These are phyloP conservation scores for Buathra laborator DNA, from an alignment of 2,888 invertebrate species.

Conservation along the genomic window DNA sequence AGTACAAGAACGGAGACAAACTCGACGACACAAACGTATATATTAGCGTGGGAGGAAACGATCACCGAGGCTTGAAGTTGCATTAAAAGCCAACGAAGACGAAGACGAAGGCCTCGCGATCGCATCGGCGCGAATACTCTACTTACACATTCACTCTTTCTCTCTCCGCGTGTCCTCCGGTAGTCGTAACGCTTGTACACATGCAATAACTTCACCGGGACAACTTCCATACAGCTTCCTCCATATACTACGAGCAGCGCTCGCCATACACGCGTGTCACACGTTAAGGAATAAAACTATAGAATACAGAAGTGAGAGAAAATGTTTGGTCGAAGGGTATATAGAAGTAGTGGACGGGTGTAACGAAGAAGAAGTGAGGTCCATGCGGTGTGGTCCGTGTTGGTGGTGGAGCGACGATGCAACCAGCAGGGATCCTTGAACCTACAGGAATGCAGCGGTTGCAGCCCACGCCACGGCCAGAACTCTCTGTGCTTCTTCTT, in stretches of 20 bases:
- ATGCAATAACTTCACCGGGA: conserved; percentile 17
- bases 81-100: conserved; percentile 15
- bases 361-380: conserved; percentile 28
- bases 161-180: conserved; percentile 67
- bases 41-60: conserved; percentile 22
- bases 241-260: conserved; percentile 13
- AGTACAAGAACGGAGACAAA: neutral
- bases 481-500: conserved; percentile 64
- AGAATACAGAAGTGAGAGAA: conserved; percentile 12
- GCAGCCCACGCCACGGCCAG: conserved; percentile 80
- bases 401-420: conserved; percentile 57
- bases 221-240: conserved; percentile 18
- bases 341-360: conserved; percentile 24
- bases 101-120: conserved; percentile 14
- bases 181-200: conserved; percentile 23
- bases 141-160: conserved; percentile 73
- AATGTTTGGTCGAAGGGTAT: conserved; percentile 13
- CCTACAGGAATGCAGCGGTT: conserved; percentile 83
- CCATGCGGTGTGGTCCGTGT: conserved; percentile 60
- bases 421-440: conserved; percentile 83
- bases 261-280: neutral
- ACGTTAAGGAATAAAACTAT: neutral
- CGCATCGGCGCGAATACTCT: conserved; percentile 37
- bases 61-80: neutral
- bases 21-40: conserved; percentile 21